phyloP scores from a whole-genome alignment of 2,888 invertebrate species.

The Sinopyrophorus schimmeli region DNA sequence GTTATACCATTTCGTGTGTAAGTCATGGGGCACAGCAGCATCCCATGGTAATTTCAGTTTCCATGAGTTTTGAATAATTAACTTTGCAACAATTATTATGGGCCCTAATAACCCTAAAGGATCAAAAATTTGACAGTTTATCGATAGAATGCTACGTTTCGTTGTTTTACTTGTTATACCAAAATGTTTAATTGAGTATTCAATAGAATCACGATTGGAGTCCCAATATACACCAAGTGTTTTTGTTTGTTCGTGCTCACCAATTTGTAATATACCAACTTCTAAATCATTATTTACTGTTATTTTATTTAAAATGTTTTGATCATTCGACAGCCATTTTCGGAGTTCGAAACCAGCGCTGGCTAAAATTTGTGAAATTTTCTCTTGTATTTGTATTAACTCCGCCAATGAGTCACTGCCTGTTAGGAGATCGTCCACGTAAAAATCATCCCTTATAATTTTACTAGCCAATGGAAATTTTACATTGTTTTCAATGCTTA shows the following conservation, averaged over 20 bases:
- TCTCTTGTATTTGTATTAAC: conserved; percentile 24
- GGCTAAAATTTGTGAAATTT: conserved; percentile 26
- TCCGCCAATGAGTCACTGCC: conserved; percentile 23
- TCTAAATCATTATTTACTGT: conserved; percentile 5
- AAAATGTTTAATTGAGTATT: not conserved
- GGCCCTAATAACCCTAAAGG: conserved; percentile 37
- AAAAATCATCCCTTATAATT: conserved; percentile 32
- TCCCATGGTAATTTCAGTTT: conserved; percentile 32
- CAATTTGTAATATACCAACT: conserved; percentile 20
- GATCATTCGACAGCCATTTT: conserved; percentile 26
- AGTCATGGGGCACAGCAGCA: conserved; percentile 20
- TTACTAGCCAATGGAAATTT: conserved; percentile 19
- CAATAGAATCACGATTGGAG: not conserved
- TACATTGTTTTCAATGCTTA: conserved; percentile 21
- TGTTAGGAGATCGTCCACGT: conserved; percentile 33
- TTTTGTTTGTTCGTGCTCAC: conserved; percentile 26
- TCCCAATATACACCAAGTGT: conserved; percentile 15
- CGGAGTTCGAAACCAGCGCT: conserved; percentile 30
- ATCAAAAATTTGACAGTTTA: conserved; percentile 37
- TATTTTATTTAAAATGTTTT: conserved; percentile 5
- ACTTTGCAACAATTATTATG: conserved; percentile 35
- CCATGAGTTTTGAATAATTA: conserved; percentile 36
- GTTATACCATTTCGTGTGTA: conserved; percentile 20
- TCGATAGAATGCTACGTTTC: conserved; percentile 28
- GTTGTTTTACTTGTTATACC: not conserved